Evolutionary conservation across 1,140 invertebrate species (phyloP), one percentile per base, ranked within the genome.

Genomic region (Zaprionus nigranus): DNA sequence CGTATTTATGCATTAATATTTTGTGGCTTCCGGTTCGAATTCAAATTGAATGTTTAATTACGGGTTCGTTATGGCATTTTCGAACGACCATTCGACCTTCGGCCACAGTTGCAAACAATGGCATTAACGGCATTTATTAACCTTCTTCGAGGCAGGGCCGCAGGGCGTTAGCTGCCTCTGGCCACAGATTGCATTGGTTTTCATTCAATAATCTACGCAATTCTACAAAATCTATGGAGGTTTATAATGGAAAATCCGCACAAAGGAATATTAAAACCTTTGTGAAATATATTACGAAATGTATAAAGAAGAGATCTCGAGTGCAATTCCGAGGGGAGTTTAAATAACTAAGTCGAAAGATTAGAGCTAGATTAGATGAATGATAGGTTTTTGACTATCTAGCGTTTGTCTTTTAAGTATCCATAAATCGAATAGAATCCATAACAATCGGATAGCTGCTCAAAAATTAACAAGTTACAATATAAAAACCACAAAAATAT

Each of bases 11-110:
- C 60, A 51, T 36, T 51, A 54, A 26, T 49, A 49, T 65, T 54
- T 65, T 67, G 40, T 34, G 64, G 38, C 24, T 58, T 38, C 36
- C 20, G 30, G 7, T 17, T 46, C 15, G 40, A 46, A n/a, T 13
- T 54, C 6, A 36, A 46, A 46, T 58, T 66, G 38, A 20, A 58
- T 66, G 56, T 66, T 58, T 66, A 66, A 66, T 66, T 66, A 66
- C 38, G 17, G 17, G 2, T 13, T 66, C 54, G 13, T 66, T 57
- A 30, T 66, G 53, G 12, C 36, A 46, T 56, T 56, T 64, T 54
- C 30, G n/a, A 24, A 17, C 60, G 20, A n/a, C 28, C 28, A 15
- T 34, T 24, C 30, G 43, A 46, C 46, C 60, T 51, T 51, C n/a
- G 26, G 22, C 26, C 53, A 17, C 26, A n/a, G 12, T 46, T n/a